A percentile compares a stretch with the other conserved stretches of the same genome.
Evolutionary conservation across 2,797 vertebrate species (phyloP).

Genomic region (Fringilla coelebs): DNA sequence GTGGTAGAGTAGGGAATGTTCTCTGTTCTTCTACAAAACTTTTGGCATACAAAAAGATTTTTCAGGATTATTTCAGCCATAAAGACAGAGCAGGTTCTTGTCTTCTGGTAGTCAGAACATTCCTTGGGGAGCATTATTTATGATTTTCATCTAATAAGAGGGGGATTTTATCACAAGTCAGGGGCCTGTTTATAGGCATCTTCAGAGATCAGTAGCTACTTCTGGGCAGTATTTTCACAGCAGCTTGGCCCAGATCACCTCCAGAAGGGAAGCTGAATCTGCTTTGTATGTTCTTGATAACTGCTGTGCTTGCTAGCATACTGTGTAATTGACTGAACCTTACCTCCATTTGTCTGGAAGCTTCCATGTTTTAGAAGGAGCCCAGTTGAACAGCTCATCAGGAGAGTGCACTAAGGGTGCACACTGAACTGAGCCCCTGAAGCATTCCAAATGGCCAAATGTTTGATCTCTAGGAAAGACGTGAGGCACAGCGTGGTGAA

Average conservation of each 20-base stretch:
- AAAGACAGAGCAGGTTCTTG: neutral
- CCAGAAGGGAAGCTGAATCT: neutral
- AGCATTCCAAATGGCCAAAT: neutral
- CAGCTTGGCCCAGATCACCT: neutral
- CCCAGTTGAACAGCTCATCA: neutral
- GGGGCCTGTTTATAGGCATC: neutral
- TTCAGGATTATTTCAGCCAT: neutral
- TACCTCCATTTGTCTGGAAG: neutral
- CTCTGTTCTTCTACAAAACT: neutral
- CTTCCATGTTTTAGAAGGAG: neutral
- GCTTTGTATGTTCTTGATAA: neutral
- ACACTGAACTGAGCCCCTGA: neutral
- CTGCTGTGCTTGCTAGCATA: neutral
- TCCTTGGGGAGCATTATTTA: neutral
- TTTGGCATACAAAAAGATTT: neutral
- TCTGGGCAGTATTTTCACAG: neutral
- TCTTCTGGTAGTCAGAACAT: neutral
- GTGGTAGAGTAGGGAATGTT: neutral
- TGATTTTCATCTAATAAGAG: neutral
- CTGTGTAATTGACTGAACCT: rapidly evolving
- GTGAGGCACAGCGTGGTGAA: neutral
- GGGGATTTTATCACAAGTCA: neutral
- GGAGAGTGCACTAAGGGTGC: neutral
- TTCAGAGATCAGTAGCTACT: neutral
- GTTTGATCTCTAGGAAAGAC: neutral